A percentile compares a stretch with the other conserved stretches of the same genome.
Conservation (phyloP, 2,113 vertebrate genomes). For the Clarias macrocephalus region DNA sequence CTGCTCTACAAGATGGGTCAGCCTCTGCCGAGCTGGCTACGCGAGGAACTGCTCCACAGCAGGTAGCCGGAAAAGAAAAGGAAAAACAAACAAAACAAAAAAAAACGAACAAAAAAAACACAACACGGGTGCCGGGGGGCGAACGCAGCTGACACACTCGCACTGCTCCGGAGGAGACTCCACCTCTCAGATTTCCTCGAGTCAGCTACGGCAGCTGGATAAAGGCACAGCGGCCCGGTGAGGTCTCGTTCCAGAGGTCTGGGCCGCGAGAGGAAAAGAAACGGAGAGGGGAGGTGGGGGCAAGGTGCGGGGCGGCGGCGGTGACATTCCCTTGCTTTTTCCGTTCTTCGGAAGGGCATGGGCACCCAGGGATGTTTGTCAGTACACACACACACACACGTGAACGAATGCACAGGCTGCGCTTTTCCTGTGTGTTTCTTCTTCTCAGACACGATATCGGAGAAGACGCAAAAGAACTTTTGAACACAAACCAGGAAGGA, state of each 20-base stretch:
- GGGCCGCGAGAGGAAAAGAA: constrained; percentile 33
- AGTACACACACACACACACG: constrained; percentile 3
- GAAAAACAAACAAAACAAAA: too few species aligned
- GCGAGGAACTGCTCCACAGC: constrained; percentile 86
- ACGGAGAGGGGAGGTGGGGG: not conserved
- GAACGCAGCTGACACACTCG: constrained; percentile 15
- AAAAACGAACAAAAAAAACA: too few species aligned
- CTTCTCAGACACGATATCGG: constrained; percentile 5
- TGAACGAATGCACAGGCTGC: not conserved
- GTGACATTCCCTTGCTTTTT: constrained; percentile 9
- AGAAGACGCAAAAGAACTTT: not conserved
- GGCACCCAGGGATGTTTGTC: constrained; percentile 28
- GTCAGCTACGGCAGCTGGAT: constrained; percentile 20
- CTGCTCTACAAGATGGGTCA: constrained; percentile 89
- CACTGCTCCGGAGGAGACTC: constrained; percentile 39
- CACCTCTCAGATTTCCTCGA: constrained; percentile 38
- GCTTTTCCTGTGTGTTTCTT: not conserved
- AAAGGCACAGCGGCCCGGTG: not conserved
- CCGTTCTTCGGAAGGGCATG: constrained; percentile 25
- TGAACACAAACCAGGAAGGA: constrained; percentile 48
- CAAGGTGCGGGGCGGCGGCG: not conserved
- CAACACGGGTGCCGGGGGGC: constrained; percentile 2
- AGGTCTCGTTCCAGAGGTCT: constrained; percentile 7
- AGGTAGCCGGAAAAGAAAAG: constrained; percentile 72
- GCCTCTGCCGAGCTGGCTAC: constrained; percentile 83